phyloP scores from a whole-genome alignment of 2,113 vertebrate genomes.

The Rhea pennata region DNA sequence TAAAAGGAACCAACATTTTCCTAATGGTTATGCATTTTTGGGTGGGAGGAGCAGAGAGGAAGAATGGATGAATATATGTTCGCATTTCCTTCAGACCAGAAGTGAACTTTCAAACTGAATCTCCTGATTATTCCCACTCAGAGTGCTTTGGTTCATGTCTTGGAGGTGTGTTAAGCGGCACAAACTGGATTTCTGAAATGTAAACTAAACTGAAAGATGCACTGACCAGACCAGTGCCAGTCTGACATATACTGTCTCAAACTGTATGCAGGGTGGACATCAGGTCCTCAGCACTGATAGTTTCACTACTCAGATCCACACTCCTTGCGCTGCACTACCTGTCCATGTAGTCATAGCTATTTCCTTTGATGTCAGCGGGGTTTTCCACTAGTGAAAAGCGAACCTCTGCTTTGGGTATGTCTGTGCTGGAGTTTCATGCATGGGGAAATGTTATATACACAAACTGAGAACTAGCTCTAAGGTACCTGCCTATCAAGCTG shows the following conservation, averaged over 20 bases:
- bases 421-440: background rate
- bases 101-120: background rate
- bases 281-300: background rate
- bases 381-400: background rate
- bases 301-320: background rate
- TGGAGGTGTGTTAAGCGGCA: background rate
- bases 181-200: background rate
- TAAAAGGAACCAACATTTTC: background rate
- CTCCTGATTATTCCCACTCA: background rate
- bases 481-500: background rate
- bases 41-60: background rate
- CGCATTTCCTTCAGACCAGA: background rate
- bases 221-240: background rate
- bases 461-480: background rate
- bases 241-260: background rate
- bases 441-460: background rate
- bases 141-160: background rate
- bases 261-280: background rate
- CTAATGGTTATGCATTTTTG: background rate
- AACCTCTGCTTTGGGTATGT: background rate
- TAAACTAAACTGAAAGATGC: background rate
- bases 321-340: background rate
- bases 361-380: background rate
- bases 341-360: background rate
- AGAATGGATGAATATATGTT: background rate